These are phyloP conservation scores for Pseudois nayaur DNA, from an alignment of 2,113 vertebrate species.

Conservation along the genomic window DNA sequence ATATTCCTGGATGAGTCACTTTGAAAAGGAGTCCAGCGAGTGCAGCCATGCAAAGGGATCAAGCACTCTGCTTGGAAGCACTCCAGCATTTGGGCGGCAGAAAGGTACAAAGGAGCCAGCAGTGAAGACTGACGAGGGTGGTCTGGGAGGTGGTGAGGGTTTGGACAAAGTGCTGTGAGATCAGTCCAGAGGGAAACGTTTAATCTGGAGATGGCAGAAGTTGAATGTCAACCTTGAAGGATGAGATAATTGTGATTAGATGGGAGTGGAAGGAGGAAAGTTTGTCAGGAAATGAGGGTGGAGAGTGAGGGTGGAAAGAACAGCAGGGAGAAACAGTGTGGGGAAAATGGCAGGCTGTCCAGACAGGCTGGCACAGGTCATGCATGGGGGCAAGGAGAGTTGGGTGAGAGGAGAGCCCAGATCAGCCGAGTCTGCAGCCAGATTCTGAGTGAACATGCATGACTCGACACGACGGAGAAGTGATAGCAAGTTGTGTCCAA, in stretches of 20 bases:
- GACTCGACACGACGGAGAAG: too few relatives aligned
- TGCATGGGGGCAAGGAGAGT: fast-evolving
- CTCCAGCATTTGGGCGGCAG: background rate
- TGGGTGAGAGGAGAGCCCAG: background rate
- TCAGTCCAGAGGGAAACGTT: background rate
- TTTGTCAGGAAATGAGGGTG: background rate
- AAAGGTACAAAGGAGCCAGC: background rate
- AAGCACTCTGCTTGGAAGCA: background rate
- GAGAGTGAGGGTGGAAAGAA: background rate
- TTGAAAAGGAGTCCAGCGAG: background rate
- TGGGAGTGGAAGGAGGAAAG: background rate
- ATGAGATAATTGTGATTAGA: background rate
- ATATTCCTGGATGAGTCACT: background rate
- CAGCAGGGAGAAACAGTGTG: background rate
- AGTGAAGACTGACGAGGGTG: background rate
- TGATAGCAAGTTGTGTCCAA: background rate
- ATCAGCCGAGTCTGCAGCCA: background rate
- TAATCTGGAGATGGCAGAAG: background rate
- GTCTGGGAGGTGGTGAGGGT: background rate
- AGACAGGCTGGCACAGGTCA: background rate
- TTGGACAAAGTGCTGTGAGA: background rate
- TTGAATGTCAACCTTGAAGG: background rate
- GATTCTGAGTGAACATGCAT: background rate
- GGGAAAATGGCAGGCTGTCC: background rate
- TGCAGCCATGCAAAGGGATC: background rate